These are phyloP conservation scores for Liasis olivaceus DNA, from an alignment of 2,797 vertebrate genomes.

Conservation along the genomic window DNA sequence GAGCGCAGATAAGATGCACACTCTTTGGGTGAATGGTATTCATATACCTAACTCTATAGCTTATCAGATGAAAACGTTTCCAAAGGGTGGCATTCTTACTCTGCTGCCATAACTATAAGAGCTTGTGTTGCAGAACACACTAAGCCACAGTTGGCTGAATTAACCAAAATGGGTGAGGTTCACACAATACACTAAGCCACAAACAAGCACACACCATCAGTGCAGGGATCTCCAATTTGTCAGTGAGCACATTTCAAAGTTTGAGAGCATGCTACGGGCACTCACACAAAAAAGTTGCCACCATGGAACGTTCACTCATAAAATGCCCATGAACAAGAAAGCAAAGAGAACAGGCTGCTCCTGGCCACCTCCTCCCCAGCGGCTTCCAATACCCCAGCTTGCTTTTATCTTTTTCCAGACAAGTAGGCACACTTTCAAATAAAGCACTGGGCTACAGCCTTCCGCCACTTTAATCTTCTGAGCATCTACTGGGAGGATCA, in stretches of 20 bases:
- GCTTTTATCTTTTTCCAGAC: neutral
- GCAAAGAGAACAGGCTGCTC: neutral
- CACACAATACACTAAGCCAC: neutral
- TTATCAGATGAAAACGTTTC: neutral
- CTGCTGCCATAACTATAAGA: neutral
- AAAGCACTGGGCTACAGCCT: neutral
- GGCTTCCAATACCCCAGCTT: neutral
- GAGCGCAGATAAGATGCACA: neutral
- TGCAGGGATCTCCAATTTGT: neutral
- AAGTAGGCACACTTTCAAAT: neutral
- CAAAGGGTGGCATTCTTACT: neutral
- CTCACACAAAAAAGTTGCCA: neutral
- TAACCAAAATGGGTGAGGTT: neutral
- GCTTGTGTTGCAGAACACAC: neutral
- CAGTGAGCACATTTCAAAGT: neutral
- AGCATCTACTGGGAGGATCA: neutral
- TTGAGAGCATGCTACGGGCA: neutral
- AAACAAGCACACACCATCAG: neutral
- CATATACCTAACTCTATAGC: neutral
- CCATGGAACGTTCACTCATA: neutral
- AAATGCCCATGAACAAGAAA: neutral
- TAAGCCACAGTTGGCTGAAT: neutral
- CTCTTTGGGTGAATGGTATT: neutral
- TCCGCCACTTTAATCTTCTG: neutral
- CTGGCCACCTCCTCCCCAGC: neutral